Evolutionary conservation across 2,797 vertebrate genomes (phyloP).

Genomic region (Artibeus jamaicensis): DNA sequence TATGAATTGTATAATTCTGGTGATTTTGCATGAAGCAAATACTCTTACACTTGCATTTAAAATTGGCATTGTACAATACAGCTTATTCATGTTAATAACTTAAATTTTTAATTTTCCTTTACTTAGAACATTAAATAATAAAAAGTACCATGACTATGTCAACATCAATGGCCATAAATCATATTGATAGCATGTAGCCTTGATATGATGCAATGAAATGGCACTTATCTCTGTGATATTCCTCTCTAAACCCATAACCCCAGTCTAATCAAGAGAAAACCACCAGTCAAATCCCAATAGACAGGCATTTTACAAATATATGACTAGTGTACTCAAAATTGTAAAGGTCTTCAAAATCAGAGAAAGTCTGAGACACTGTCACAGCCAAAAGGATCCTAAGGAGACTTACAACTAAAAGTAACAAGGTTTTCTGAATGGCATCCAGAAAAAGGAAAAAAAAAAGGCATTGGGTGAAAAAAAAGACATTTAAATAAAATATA

Average conservation of each 20-base stretch:
- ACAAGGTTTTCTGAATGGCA: neutral
- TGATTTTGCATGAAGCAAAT: neutral
- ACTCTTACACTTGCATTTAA: neutral
- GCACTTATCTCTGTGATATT: neutral
- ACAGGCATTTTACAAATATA: neutral
- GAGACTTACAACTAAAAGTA: neutral
- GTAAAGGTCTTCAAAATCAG: constrained; percentile 2
- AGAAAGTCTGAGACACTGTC: neutral
- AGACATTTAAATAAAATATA: neutral
- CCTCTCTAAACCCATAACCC: neutral
- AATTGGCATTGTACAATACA: neutral
- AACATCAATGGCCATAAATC: neutral
- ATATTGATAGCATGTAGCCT: neutral
- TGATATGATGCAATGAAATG: constrained; percentile 28
- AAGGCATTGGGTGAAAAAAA: neutral
- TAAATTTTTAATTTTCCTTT: neutral
- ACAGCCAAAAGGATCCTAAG: neutral
- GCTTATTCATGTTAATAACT: neutral
- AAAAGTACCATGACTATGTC: neutral
- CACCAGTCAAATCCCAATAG: neutral
- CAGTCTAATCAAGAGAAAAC: constrained; percentile 22
- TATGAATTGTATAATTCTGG: neutral
- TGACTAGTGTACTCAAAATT: neutral
- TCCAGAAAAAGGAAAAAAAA: neutral
- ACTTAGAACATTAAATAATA: neutral